Evolutionary conservation across 1,140 invertebrate species (phyloP).

Genomic region (Drosophila auraria): DNA sequence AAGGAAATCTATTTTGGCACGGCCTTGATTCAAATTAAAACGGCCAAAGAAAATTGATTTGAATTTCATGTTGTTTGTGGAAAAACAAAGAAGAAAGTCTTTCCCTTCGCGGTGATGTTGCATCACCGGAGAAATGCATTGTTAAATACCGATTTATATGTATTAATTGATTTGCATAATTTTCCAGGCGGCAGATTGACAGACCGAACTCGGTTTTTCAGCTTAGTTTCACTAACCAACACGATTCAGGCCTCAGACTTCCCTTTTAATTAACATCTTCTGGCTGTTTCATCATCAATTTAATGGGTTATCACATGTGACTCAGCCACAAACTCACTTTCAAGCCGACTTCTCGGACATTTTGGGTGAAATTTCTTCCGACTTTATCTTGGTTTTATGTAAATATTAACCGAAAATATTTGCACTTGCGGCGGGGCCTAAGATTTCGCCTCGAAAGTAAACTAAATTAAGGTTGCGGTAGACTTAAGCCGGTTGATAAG

Average conservation of each 20-base stretch:
- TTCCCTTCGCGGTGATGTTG: conserved; percentile 54
- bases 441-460: conserved; percentile 56
- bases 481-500: neutral
- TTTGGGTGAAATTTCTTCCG: conserved; percentile 49
- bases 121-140: conserved; percentile 49
- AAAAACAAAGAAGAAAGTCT: conserved; percentile 57
- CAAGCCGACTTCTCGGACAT: conserved; percentile 25
- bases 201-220: conserved; percentile 53
- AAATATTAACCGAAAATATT: conserved; percentile 55
- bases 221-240: conserved; percentile 66
- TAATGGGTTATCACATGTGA: conserved; percentile 42
- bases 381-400: conserved; percentile 27
- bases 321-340: conserved; percentile 37
- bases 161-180: conserved; percentile 62
- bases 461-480: conserved; percentile 2
- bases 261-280: conserved; percentile 68
- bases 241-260: neutral
- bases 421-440: conserved; percentile 38
- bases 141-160: conserved; percentile 35
- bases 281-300: conserved; percentile 42
- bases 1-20: conserved; percentile 61
- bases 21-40: conserved; percentile 63
- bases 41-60: conserved; percentile 40
- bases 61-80: conserved; percentile 1
- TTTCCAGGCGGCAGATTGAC: conserved; percentile 31